These are phyloP conservation scores for Pemphigus obesinymphae DNA, from an alignment of 1,140 invertebrate genomes.

Conservation along the genomic window DNA sequence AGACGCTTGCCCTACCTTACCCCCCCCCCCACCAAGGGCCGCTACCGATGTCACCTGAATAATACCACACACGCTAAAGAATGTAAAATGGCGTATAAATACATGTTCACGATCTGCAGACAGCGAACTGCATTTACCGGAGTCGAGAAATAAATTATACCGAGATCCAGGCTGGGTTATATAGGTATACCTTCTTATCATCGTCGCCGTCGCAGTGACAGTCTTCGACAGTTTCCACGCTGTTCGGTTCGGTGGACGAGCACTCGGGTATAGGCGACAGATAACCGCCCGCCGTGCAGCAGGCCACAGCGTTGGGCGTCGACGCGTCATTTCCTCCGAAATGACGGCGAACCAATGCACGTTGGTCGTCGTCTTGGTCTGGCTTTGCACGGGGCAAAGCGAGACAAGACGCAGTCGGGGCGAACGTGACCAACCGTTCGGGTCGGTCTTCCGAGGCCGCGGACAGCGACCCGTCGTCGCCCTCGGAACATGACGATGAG, in stretches of 20 bases:
- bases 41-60: no score
- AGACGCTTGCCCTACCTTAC: no score
- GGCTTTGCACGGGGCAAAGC: conserved; percentile 36
- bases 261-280: conserved; percentile 26
- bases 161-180: no score
- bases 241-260: conserved; percentile 35
- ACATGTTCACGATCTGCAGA: no score
- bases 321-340: conserved; percentile 9
- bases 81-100: no score
- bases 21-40: no score
- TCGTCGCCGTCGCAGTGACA: neutral
- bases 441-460: conserved; percentile 4
- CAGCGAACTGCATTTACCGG: no score
- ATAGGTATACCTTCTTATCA: neutral
- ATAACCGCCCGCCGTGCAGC: neutral
- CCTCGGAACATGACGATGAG: neutral
- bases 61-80: no score
- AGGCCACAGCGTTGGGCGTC: neutral
- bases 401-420: neutral
- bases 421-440: conserved; percentile 26
- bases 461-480: neutral
- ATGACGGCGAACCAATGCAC: neutral
- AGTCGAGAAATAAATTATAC: no score
- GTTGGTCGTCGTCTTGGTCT: neutral
- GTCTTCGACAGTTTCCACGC: conserved; percentile 20